Conservation (phyloP, 2,797 vertebrate species). For the Centroberyx gerrardi region DNA sequence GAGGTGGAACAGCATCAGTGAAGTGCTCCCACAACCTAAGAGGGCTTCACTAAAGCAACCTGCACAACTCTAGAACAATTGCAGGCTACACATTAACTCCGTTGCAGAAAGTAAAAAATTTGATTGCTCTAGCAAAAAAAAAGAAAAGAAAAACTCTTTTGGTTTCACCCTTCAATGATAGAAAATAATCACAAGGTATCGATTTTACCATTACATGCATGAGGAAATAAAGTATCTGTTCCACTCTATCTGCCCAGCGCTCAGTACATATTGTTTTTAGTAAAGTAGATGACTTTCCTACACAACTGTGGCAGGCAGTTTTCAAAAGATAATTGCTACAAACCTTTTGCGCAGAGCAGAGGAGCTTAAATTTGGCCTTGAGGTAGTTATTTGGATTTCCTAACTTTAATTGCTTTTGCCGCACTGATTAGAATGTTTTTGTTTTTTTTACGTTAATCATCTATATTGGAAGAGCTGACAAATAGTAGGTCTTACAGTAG, state of each 20-base stretch:
- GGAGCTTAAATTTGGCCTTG: background rate
- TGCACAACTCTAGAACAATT: constrained; percentile 36
- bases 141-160: constrained; percentile 12
- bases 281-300: too few relatives aligned
- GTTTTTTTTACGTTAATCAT: background rate
- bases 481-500: background rate
- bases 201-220: background rate
- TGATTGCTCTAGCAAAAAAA: constrained; percentile 3
- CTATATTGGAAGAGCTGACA: background rate
- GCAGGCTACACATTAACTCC: constrained; percentile 22
- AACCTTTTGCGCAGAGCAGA: background rate
- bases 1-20: constrained; percentile 53
- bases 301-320: too few relatives aligned
- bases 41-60: constrained; percentile 49
- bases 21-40: constrained; percentile 60
- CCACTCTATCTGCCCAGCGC: background rate
- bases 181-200: constrained; percentile 9
- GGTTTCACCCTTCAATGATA: constrained; percentile 4
- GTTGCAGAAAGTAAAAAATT: background rate
- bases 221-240: background rate
- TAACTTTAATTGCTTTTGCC: background rate
- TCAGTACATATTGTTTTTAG: too few relatives aligned
- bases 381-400: background rate
- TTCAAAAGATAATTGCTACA: background rate
- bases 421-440: too few relatives aligned